A percentile compares a stretch with the other conserved stretches of the same genome.
These are phyloP conservation scores for Drosophila suboccidentalis DNA, from an alignment of 2,888 invertebrate species.

Conservation along the genomic window DNA sequence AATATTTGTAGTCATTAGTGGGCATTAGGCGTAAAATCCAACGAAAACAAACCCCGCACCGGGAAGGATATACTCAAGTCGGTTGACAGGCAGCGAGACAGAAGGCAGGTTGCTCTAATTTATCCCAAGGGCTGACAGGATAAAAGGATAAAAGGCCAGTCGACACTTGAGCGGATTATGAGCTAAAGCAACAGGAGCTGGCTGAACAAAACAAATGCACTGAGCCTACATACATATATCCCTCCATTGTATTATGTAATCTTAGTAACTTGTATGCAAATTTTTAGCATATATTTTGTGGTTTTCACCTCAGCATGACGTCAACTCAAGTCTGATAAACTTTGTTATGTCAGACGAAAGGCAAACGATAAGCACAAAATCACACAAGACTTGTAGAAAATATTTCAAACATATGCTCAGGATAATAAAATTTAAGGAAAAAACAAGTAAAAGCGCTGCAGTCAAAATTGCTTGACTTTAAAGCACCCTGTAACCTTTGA, in stretches of 20 bases:
- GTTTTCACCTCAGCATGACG: constrained; percentile 50
- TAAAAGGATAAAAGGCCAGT: constrained; percentile 61
- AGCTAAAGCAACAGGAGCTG: constrained; percentile 34
- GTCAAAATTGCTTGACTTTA: neutral
- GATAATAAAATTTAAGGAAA: neutral
- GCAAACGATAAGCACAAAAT: constrained; percentile 30
- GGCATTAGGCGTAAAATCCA: constrained; percentile 62
- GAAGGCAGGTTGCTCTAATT: constrained; percentile 68
- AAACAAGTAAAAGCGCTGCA: neutral
- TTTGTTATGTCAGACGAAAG: constrained; percentile 34
- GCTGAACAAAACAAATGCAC: constrained; percentile 31
- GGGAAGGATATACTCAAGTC: constrained; percentile 18
- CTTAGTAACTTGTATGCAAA: constrained; percentile 60
- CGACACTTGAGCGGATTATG: constrained; percentile 74
- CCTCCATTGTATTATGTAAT: constrained; percentile 55
- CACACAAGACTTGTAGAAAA: constrained; percentile 8
- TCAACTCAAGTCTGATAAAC: constrained; percentile 38
- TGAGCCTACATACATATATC: neutral
- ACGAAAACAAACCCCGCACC: constrained; percentile 39
- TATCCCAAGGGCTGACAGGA: constrained; percentile 54
- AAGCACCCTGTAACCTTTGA: neutral
- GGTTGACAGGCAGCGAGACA: constrained; percentile 45
- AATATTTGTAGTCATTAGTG: constrained; percentile 77
- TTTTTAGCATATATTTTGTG: constrained; percentile 60
- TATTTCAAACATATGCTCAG: neutral